phyloP scores from a whole-genome alignment of 2,797 vertebrate species.

The Coranthus polyacanthus region DNA sequence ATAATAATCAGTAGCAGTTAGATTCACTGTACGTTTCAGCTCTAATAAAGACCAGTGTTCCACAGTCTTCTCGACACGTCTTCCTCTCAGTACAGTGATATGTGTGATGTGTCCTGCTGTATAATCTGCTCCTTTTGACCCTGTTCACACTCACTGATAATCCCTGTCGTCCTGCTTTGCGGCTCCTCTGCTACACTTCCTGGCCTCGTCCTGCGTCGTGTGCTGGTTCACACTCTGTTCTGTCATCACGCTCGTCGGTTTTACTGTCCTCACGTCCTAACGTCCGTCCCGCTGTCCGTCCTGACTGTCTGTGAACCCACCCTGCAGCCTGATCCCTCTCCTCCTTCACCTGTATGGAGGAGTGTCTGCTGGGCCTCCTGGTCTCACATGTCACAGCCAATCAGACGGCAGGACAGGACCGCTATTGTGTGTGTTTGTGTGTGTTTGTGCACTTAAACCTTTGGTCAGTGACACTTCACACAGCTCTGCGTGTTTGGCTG shows the following conservation, averaged over 20 bases:
- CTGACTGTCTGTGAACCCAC: background rate
- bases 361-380: slow-evolving; percentile 29
- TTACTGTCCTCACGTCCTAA: background rate
- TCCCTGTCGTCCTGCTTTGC: slow-evolving; percentile 35
- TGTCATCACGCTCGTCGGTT: slow-evolving; percentile 17
- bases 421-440: slow-evolving; percentile 11
- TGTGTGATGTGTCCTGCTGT: too few relatives aligned
- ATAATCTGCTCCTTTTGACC: background rate
- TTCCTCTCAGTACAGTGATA: too few relatives aligned
- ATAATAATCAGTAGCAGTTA: too few relatives aligned
- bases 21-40: too few relatives aligned
- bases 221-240: slow-evolving; percentile 41
- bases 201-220: slow-evolving; percentile 44
- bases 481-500: slow-evolving; percentile 19
- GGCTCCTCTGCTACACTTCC: slow-evolving; percentile 36
- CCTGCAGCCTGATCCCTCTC: slow-evolving; percentile 35
- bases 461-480: slow-evolving; percentile 45
- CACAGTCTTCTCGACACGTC: too few relatives aligned
- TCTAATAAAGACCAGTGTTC: too few relatives aligned
- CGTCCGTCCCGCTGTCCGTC: background rate
- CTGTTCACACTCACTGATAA: slow-evolving; percentile 57
- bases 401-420: slow-evolving; percentile 30
- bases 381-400: slow-evolving; percentile 64
- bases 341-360: slow-evolving; percentile 59
- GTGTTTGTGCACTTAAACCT: slow-evolving; percentile 51